Evolutionary conservation across 64 coral and sea anemone species (phyloP).

Genomic region (Platygyra sinensis): DNA sequence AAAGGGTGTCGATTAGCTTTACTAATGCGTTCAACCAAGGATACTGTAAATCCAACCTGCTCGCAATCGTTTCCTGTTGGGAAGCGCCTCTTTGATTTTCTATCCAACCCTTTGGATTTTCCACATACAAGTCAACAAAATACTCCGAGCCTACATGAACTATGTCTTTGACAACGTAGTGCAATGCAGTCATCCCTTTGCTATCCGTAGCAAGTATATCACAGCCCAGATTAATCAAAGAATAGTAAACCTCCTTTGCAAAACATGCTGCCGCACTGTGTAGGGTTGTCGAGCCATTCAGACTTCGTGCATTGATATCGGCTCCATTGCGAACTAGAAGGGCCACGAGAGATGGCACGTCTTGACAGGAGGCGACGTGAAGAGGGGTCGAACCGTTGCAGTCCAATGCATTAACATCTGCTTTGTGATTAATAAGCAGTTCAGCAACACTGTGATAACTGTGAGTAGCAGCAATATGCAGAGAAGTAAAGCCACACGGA

Average conservation of each 20-base stretch:
- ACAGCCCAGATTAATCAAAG: constrained; percentile 49
- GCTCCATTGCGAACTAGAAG: constrained; percentile 25
- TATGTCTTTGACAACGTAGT: constrained; percentile 53
- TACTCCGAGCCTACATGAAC: background rate
- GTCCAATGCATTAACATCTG: constrained; percentile 21
- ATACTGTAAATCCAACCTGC: no score
- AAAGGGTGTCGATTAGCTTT: background rate
- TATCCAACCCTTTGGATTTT: constrained; percentile 43
- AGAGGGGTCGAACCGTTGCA: constrained; percentile 52
- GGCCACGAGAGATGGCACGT: background rate
- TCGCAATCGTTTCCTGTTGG: background rate
- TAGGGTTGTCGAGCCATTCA: constrained; percentile 60
- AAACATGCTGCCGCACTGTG: constrained; percentile 59
- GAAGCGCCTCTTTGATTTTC: background rate
- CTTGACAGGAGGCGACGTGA: constrained; percentile 67
- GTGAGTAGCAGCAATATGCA: constrained; percentile 56
- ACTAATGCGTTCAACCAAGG: background rate
- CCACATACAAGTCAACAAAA: constrained; percentile 71
- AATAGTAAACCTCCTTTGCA: constrained; percentile 2
- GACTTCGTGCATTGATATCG: constrained; percentile 24
- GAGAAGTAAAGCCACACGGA: constrained; percentile 43
- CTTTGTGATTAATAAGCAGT: constrained; percentile 16
- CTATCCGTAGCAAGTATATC: constrained; percentile 8
- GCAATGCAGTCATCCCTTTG: constrained; percentile 46
- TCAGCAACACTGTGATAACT: constrained; percentile 30